These are phyloP conservation scores for Otocyon megalotis DNA, from an alignment of 2,113 vertebrate genomes.

Conservation along the genomic window DNA sequence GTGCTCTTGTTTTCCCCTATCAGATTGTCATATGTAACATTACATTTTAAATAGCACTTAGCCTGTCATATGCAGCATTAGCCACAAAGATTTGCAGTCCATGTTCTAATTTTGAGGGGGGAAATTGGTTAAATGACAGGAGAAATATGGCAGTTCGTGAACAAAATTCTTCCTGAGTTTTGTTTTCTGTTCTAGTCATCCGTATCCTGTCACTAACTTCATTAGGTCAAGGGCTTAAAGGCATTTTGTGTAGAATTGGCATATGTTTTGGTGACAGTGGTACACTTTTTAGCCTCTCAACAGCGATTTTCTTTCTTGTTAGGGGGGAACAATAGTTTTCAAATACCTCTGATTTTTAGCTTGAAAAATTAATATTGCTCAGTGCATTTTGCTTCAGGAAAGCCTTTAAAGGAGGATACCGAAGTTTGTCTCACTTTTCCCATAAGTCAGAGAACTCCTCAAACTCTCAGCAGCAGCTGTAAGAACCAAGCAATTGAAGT, in stretches of 20 bases:
- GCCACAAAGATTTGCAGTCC: slow-evolving; percentile 85
- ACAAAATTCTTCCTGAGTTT: slow-evolving; percentile 86
- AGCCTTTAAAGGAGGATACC: slow-evolving; percentile 64
- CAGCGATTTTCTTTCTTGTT: slow-evolving; percentile 66
- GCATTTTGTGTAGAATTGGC: slow-evolving; percentile 69
- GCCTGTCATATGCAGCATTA: slow-evolving; percentile 79
- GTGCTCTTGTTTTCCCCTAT: slow-evolving; percentile 78
- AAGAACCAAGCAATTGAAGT: slow-evolving; percentile 59
- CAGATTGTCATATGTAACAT: slow-evolving; percentile 80
- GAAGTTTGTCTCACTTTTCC: slow-evolving; percentile 68
- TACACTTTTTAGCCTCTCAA: slow-evolving; percentile 68
- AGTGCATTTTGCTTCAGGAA: slow-evolving; percentile 73
- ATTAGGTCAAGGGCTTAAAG: slow-evolving; percentile 88
- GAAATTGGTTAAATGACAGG: slow-evolving; percentile 85
- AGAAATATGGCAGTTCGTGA: slow-evolving; percentile 85
- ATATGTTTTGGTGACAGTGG: slow-evolving; percentile 81
- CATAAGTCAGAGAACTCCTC: background rate
- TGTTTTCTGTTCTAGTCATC: slow-evolving; percentile 82
- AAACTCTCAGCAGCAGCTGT: slow-evolving; percentile 30
- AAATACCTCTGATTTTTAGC: slow-evolving; percentile 83
- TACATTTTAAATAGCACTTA: slow-evolving; percentile 86
- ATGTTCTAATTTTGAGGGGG: slow-evolving; percentile 84
- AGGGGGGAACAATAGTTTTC: slow-evolving; percentile 48
- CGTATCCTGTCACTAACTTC: slow-evolving; percentile 87
- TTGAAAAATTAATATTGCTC: slow-evolving; percentile 79